Conservation (phyloP, 2,113 vertebrate genomes). For the Colistium nudipinnis region DNA sequence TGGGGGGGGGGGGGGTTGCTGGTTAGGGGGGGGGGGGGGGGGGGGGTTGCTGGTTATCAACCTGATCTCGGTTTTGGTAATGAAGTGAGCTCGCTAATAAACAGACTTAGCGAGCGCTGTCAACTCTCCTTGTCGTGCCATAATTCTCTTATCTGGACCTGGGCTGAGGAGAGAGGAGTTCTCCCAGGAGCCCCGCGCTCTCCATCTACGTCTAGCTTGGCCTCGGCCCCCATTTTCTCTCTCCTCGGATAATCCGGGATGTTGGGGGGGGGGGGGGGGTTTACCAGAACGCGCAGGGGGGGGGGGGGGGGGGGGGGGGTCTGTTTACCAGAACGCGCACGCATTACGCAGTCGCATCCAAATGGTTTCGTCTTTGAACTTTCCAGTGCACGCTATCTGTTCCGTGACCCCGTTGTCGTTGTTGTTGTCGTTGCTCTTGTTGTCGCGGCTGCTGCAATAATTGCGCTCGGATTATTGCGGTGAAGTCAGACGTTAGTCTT, state of each 20-base stretch:
- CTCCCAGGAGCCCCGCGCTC: constrained; percentile 80
- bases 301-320: no score
- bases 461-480: constrained; percentile 73
- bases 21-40: not conserved
- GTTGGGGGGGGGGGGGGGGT: no score
- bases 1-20: not conserved
- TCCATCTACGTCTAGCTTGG: constrained; percentile 77
- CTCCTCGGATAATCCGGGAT: constrained; percentile 82
- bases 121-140: constrained; percentile 81
- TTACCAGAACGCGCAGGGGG: constrained; percentile 67
- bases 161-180: constrained; percentile 72
- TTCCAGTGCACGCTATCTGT: constrained; percentile 61
- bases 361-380: constrained; percentile 75
- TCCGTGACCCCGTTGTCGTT: constrained; percentile 63
- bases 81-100: constrained; percentile 89
- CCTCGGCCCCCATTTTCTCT: constrained; percentile 54
- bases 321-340: constrained; percentile 73
- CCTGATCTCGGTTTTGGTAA: constrained; percentile 87
- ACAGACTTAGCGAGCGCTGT: constrained; percentile 82
- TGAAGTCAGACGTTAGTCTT: constrained; percentile 51
- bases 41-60: constrained; percentile 73
- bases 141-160: constrained; percentile 90
- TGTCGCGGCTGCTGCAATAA: constrained; percentile 66
- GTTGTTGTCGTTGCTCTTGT: constrained; percentile 67
- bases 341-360: constrained; percentile 48